Base-by-base conservation (phyloP, 2,113 vertebrate genomes). In the Anguilla rostrata region DNA sequence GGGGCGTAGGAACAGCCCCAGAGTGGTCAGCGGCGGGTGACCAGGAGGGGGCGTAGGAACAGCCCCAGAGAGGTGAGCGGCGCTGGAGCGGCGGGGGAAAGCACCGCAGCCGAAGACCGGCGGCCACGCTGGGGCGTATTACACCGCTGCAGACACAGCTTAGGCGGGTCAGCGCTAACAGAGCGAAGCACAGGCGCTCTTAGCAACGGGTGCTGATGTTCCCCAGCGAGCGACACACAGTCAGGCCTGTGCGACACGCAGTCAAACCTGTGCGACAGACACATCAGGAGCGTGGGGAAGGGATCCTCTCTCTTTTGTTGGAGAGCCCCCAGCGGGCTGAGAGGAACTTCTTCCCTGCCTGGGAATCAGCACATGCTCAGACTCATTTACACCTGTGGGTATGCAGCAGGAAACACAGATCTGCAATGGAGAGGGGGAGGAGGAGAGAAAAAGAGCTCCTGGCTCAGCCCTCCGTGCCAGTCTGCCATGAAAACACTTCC, bases 401-500 rank as follows among this genome's bases (percentile, higher is more conserved):
- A 14, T 75, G 26, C 8, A 75, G 26, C 71, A n/a, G 14, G 20
- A 82, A 81, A 82, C 88, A 56, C 83, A 86, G 81, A 83, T 15
- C 78, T 63, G 40, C 71, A 86, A 57, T 41, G 5, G 43, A 40
- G 85, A 66, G 88, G 79, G 82, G 91, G 29, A 81, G 40, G 66
- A 84, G 85, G 84, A 82, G 80, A 83, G 81, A 87, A 39, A 29
- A 83, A 83, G 81, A 87, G 85, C 71, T 83, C 75, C 63, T 87
- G 41, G 80, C 83, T n/a, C 34, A 66, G 82, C 78, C 81, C 85
- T 83, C 89, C 78, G 57, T 87, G 56, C 87, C 87, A 90, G 89
- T 86, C 86, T 82, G 89, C 86, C 90, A 86, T 92, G 86, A 90
- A 90, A 94, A 90, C 63, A 29, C 87, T 91, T 89, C 88, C 88